phyloP scores from a whole-genome alignment of 1,140 invertebrate species.

The Drosophila varians region DNA sequence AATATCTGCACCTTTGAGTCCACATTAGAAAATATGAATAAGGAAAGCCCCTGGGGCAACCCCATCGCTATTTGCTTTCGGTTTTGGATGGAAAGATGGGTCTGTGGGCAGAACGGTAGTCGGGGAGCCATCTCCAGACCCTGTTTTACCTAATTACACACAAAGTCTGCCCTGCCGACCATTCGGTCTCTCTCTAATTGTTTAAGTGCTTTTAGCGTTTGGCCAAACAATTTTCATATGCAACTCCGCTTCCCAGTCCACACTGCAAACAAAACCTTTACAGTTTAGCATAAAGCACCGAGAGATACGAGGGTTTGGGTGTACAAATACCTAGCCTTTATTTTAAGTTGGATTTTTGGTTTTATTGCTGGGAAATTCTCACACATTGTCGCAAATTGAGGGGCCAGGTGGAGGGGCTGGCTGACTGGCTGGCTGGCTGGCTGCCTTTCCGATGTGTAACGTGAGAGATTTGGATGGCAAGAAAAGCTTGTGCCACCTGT shows the following conservation, averaged over 20 bases:
- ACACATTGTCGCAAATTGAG: constrained; percentile 75
- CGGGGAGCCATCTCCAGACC: constrained; percentile 9
- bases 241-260: constrained; percentile 28
- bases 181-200: constrained; percentile 62
- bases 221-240: constrained; percentile 74
- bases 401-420: constrained; percentile 43
- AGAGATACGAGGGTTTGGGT: constrained; percentile 1
- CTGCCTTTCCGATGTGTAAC: constrained; percentile 57
- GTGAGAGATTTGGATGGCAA: constrained; percentile 48
- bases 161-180: constrained; percentile 13
- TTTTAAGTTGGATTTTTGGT: constrained; percentile 53
- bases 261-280: constrained; percentile 48
- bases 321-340: constrained; percentile 31
- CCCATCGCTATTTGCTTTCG: constrained; percentile 54
- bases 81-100: constrained; percentile 24
- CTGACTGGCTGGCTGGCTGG: constrained; percentile 3
- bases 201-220: constrained; percentile 80
- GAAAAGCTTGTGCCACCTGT: constrained; percentile 54
- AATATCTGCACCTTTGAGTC: not conserved
- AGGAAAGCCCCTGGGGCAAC: not conserved
- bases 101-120: constrained; percentile 51
- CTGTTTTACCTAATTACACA: constrained; percentile 79
- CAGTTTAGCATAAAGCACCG: constrained; percentile 42
- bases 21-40: not conserved
- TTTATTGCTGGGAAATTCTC: constrained; percentile 69